Evolutionary conservation across 2,888 invertebrate genomes (phyloP).

Genomic region (Candidula unifasciata): DNA sequence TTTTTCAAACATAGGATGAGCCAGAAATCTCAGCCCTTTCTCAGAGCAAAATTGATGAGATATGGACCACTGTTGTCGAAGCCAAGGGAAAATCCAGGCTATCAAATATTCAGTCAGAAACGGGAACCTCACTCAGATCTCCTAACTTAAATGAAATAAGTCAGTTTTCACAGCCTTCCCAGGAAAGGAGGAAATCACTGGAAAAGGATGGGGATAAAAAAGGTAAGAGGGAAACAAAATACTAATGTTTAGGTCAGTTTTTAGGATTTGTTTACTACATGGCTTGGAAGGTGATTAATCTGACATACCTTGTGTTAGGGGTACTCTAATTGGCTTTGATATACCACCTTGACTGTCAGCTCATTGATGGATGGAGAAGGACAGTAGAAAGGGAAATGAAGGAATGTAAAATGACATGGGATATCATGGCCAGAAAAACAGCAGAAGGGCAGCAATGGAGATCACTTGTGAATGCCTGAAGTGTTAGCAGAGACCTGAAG

Average conservation of each 20-base stretch:
- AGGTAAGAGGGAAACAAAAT: background rate
- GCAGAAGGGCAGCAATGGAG: no score
- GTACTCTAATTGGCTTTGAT: no score
- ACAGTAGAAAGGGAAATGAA: no score
- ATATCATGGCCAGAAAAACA: no score
- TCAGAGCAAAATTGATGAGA: constrained; percentile 65
- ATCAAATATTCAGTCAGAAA: constrained; percentile 42
- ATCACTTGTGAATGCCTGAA: no score
- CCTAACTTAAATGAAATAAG: constrained; percentile 47
- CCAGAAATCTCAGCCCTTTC: constrained; percentile 59
- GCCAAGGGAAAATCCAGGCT: constrained; percentile 40
- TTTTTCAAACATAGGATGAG: constrained; percentile 60
- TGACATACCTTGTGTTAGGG: no score
- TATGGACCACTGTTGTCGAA: constrained; percentile 58
- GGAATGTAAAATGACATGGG: no score
- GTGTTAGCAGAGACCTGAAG: no score
- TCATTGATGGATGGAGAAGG: no score
- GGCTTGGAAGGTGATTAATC: no score
- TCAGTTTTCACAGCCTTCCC: constrained; percentile 20
- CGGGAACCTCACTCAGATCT: constrained; percentile 47
- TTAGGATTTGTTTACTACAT: no score
- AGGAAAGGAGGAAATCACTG: constrained; percentile 42
- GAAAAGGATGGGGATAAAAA: constrained; percentile 39
- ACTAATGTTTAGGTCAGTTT: background rate
- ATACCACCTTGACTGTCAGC: no score